phyloP scores from a whole-genome alignment of 2,113 vertebrate genomes.

The Anguilla japonica region DNA sequence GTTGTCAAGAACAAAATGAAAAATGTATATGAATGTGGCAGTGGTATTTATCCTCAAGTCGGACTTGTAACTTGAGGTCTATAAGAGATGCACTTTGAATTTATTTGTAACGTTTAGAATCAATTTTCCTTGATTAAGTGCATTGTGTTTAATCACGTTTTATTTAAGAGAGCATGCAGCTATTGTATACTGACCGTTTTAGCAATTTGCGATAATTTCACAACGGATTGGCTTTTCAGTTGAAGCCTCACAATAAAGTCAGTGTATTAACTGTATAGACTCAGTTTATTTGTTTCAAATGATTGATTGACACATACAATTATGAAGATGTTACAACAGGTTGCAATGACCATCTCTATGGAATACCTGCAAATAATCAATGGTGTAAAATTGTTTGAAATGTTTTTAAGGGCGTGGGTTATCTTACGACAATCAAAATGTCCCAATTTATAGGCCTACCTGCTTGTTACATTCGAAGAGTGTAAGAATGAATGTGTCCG shows the following conservation, averaged over 20 bases:
- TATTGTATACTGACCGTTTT: conserved; percentile 91
- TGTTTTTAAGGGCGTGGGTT: not conserved
- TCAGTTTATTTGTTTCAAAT: conserved; percentile 54
- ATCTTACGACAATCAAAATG: not conserved
- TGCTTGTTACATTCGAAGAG: too few relatives aligned
- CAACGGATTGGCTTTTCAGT: conserved; percentile 81
- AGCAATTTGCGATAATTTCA: conserved; percentile 83
- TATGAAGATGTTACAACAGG: not conserved
- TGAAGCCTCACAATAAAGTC: conserved; percentile 75
- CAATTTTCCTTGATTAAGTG: conserved; percentile 84
- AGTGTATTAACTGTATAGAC: conserved; percentile 63
- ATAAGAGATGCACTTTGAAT: conserved; percentile 85
- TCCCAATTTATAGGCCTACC: not conserved
- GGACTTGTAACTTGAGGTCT: conserved; percentile 81
- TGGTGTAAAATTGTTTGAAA: not conserved
- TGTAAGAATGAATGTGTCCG: not conserved
- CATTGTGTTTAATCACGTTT: conserved; percentile 80
- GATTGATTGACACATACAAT: not conserved
- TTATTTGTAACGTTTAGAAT: conserved; percentile 87
- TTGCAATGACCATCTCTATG: not conserved
- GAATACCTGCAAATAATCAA: not conserved
- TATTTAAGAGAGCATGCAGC: conserved; percentile 96
- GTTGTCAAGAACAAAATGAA: conserved; percentile 77
- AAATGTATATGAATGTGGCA: conserved; percentile 76
- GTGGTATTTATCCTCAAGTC: conserved; percentile 84